Conservation (phyloP, 2,888 invertebrate species). For the Acanthococcus lagerstroemiae region DNA sequence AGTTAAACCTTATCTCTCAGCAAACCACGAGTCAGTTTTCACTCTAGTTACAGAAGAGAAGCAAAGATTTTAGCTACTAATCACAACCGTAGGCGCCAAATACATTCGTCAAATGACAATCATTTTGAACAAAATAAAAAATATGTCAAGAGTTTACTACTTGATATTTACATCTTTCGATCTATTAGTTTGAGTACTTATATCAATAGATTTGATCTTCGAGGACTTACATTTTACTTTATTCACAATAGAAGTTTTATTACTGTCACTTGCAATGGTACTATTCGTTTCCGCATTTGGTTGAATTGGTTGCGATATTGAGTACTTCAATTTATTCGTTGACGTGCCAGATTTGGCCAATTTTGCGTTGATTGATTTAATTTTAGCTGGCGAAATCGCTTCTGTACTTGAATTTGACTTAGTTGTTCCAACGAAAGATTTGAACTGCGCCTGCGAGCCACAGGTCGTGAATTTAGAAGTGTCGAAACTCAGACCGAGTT, state of each 20-base stretch:
- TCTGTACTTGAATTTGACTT: neutral
- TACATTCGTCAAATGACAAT: no score
- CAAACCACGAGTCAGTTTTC: no score
- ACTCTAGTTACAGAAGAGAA: no score
- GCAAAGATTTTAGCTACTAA: no score
- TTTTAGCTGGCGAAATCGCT: neutral
- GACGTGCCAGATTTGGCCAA: constrained; percentile 9
- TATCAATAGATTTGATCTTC: constrained; percentile 9
- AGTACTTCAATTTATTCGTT: constrained; percentile 15
- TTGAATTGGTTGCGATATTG: constrained; percentile 11
- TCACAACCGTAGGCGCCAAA: no score
- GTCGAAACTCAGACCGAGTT: neutral
- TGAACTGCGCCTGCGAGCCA: neutral
- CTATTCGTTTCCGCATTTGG: neutral
- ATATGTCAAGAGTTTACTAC: no score
- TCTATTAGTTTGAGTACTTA: no score
- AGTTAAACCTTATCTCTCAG: no score
- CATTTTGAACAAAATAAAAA: no score
- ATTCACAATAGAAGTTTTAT: neutral
- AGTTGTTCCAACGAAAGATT: neutral
- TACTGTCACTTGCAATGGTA: neutral
- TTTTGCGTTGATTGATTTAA: constrained; percentile 12
- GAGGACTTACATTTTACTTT: constrained; percentile 8
- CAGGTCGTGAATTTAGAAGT: neutral
- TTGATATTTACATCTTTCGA: no score